Evolutionary conservation across 2,888 invertebrate species (phyloP), one percentile per base, ranked within the genome.

Genomic region (Papilio protenor): DNA sequence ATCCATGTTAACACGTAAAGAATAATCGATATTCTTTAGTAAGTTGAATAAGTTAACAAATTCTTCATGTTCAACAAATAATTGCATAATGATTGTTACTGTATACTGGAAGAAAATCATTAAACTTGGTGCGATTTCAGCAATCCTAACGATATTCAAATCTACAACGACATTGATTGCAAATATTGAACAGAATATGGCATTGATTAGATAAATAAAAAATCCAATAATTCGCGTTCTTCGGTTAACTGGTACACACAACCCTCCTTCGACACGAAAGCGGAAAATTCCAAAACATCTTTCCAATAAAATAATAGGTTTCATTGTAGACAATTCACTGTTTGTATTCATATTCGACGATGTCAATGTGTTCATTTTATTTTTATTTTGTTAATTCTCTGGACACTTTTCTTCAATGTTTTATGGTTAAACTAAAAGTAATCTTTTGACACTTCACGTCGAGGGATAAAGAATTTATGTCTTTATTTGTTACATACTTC

Each of bases 91-190:
- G 3, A 74, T 69, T 40, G 74, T 59, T 18, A 59, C 10, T 18
- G 47, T 70, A 74, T 77, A 77, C 16, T 77, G 69, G 33, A 77
- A 61, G n/a, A 59, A 59, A 18, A 74, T 33, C 27, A 74, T 21
- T 14, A 77, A 12, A 61, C 70, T 77, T 23, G 77, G 70, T 64
- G 11, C 2, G 4, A 33, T 2, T 33, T 33, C 16, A 64, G 14
- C 64, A 33, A 33, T 33, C 64, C 64, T 64, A 1, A 33, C 16
- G 18, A 33, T 18, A 33, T 64, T 33, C 6, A 6, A 16, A 18
- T 64, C 12, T 5, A 16, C 16, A 33, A 64, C 6, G 33, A 64
- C 16, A 64, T 14, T 18, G 18, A 18, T 18, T 6, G 64, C 18
- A 33, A 64, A 6, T 18, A 11, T 16, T 64, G 14, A 33, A 64